Evolutionary conservation across 2,113 vertebrate species (phyloP).

Genomic region (Plestiodon gilberti): DNA sequence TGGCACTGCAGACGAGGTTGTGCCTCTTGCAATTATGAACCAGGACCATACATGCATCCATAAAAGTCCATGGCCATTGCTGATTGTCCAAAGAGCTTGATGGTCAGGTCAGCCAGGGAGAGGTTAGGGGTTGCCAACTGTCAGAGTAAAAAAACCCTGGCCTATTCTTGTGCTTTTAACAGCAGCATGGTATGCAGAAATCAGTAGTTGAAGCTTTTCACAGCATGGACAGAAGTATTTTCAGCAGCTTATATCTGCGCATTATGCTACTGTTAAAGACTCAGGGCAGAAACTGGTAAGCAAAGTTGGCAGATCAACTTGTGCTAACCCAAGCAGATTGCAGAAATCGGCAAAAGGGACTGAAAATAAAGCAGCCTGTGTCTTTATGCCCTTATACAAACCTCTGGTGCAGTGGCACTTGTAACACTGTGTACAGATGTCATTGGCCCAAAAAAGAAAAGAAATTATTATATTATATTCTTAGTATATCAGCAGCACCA

Average conservation of each 20-base stretch:
- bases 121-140: neutral
- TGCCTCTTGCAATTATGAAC: neutral
- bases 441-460: too few species aligned
- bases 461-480: too few species aligned
- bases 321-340: too few species aligned
- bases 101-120: neutral
- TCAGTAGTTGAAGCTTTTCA: neutral
- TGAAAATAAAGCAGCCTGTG: too few species aligned
- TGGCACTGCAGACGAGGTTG: neutral
- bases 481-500: too few species aligned
- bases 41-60: neutral
- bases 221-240: neutral
- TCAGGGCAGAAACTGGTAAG: neutral
- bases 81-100: neutral
- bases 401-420: too few species aligned
- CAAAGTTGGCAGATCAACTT: too few species aligned
- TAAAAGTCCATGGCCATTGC: neutral
- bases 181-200: neutral
- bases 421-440: too few species aligned
- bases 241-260: neutral
- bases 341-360: too few species aligned
- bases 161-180: neutral
- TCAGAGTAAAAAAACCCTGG: neutral
- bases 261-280: neutral
- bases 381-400: too few species aligned